A percentile compares a stretch with the other conserved stretches of the same genome.
These are phyloP conservation scores for Leucoraja erinaceus DNA, from an alignment of 2,113 vertebrate species.

Conservation along the genomic window DNA sequence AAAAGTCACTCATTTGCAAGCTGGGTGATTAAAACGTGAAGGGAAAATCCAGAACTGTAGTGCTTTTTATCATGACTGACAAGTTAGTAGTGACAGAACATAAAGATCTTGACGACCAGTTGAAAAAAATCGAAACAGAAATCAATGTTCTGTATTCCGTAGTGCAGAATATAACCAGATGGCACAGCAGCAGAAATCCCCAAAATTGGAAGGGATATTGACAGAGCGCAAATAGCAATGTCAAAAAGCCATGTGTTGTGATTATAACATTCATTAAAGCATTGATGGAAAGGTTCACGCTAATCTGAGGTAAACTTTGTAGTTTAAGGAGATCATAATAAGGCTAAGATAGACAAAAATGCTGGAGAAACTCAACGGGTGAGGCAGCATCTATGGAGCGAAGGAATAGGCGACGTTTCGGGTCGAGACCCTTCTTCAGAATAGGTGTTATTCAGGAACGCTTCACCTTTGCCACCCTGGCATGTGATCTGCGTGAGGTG, in stretches of 20 bases:
- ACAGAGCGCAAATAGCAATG: background rate
- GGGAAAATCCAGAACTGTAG: background rate
- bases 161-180: background rate
- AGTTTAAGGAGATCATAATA: background rate
- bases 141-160: background rate
- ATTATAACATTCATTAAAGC: background rate
- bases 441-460: too few species aligned
- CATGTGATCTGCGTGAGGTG: too few species aligned
- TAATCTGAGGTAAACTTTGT: background rate
- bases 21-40: background rate
- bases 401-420: too few species aligned
- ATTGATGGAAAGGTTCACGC: background rate
- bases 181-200: background rate
- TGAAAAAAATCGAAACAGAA: background rate
- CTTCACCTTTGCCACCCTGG: too few species aligned
- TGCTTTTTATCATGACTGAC: background rate
- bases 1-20: background rate
- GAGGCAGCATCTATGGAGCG: too few species aligned
- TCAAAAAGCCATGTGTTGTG: background rate
- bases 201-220: background rate
- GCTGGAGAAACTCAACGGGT: too few species aligned
- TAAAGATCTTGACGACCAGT: background rate
- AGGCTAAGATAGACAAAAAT: background rate
- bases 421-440: too few species aligned
- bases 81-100: background rate